Evolutionary conservation across 2,888 invertebrate species (phyloP).

Genomic region (Odontomyia ornata): DNA sequence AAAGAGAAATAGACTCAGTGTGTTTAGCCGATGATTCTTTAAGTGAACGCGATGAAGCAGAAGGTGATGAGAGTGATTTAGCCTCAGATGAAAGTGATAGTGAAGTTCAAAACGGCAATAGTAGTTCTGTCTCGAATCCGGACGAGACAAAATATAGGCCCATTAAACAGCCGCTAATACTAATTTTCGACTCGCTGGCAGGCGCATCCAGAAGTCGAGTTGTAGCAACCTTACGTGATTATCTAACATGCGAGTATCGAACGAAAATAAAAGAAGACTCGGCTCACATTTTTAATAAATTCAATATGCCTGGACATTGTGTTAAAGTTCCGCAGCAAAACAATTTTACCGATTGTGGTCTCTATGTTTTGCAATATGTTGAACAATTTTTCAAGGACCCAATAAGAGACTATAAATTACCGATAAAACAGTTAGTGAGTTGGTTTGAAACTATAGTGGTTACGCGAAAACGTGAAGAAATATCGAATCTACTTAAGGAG

Average conservation of each 20-base stretch:
- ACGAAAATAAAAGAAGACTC: slow-evolving; percentile 73
- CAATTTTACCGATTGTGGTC: slow-evolving; percentile 96
- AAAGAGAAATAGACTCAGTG: slow-evolving; percentile 68
- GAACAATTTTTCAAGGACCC: slow-evolving; percentile 94
- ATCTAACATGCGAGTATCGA: slow-evolving; percentile 86
- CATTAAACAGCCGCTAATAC: slow-evolving; percentile 77
- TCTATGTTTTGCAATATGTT: slow-evolving; percentile 94
- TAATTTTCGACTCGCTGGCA: slow-evolving; percentile 94
- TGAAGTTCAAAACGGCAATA: slow-evolving; percentile 53
- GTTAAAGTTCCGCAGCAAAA: slow-evolving; percentile 97
- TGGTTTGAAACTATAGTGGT: slow-evolving; percentile 91
- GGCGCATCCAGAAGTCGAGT: slow-evolving; percentile 82
- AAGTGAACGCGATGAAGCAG: slow-evolving; percentile 80
- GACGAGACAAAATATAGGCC: slow-evolving; percentile 50
- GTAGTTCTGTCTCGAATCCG: slow-evolving; percentile 11
- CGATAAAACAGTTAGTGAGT: slow-evolving; percentile 80
- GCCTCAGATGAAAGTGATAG: slow-evolving; percentile 65
- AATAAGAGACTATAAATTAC: slow-evolving; percentile 80
- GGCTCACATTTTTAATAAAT: slow-evolving; percentile 73
- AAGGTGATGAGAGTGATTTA: slow-evolving; percentile 81
- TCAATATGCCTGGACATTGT: slow-evolving; percentile 84
- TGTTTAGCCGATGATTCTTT: slow-evolving; percentile 76
- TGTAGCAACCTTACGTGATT: slow-evolving; percentile 90
- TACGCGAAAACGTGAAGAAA: slow-evolving; percentile 85
- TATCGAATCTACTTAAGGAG: slow-evolving; percentile 78